Percentiles rank a stretch among this genome's conserved stretches.
phyloP scores from a whole-genome alignment of 2,113 vertebrate species.

The Sphaerodactylus townsendi region DNA sequence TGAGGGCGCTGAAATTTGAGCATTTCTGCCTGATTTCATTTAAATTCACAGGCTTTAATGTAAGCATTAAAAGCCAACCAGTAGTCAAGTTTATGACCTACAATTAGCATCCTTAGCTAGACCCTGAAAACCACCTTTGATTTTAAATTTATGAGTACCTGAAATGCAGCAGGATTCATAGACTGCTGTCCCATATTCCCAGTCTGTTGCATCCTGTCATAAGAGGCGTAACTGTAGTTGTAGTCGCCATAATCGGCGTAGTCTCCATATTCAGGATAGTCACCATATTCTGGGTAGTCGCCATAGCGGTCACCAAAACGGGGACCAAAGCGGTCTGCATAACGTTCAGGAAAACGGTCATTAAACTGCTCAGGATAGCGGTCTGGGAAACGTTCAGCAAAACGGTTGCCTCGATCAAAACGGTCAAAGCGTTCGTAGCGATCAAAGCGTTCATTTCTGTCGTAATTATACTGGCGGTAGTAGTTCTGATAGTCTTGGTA shows the following conservation, averaged over 20 bases:
- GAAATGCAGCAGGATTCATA: conserved; percentile 54
- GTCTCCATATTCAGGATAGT: conserved; percentile 25
- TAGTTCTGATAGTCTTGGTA: conserved; percentile 77
- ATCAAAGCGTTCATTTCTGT: conserved; percentile 46
- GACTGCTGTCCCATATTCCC: conserved; percentile 56
- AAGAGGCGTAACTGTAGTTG: conserved; percentile 52
- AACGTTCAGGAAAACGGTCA: conserved; percentile 18
- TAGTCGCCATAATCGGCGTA: conserved; percentile 50
- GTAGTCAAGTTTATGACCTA: not conserved
- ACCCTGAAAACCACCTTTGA: not conserved
- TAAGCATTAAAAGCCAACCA: not conserved
- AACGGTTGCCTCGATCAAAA: conserved; percentile 18
- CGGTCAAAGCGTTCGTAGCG: conserved; percentile 16
- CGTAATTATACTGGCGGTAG: conserved; percentile 81
- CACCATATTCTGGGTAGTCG: conserved; percentile 28
- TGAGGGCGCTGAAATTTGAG: not conserved
- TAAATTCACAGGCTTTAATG: not conserved
- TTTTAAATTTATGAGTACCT: conserved; percentile 53
- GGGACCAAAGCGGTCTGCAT: conserved; percentile 16
- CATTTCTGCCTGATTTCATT: not conserved
- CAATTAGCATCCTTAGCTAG: fast-evolving
- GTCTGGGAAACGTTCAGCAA: conserved; percentile 23
- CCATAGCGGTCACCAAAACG: conserved; percentile 24
- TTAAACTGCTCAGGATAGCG: conserved; percentile 27
- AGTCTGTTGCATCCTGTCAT: conserved; percentile 54